Evolutionary conservation across 2,113 vertebrate genomes (phyloP).

Genomic region (Bombycilla garrulus): DNA sequence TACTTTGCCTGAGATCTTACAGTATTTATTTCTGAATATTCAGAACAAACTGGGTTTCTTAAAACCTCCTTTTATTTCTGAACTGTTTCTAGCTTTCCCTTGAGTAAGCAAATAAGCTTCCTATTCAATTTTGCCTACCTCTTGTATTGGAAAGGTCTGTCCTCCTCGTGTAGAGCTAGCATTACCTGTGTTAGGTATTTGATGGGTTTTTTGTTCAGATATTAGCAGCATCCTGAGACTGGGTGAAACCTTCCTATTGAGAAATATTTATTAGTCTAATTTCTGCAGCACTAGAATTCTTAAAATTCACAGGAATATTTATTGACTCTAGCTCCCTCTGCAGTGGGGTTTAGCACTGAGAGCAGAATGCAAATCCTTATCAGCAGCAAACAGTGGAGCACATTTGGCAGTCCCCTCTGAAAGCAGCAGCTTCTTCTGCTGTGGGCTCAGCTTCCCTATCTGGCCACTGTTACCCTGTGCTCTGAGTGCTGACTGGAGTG

Average conservation of each 20-base stretch:
- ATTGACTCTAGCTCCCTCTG: not conserved
- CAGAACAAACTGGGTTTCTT: not conserved
- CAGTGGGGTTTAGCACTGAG: not conserved
- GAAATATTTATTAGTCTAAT: not conserved
- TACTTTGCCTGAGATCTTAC: not conserved
- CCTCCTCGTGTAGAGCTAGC: not conserved
- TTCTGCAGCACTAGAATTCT: not conserved
- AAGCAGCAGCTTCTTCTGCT: not conserved
- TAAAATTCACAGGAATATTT: not conserved
- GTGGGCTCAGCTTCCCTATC: not conserved
- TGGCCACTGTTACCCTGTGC: not conserved
- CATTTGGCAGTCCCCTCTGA: not conserved
- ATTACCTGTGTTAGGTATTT: not conserved
- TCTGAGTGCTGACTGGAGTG: not conserved
- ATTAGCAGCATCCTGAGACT: not conserved
- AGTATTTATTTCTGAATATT: not conserved
- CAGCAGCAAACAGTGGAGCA: not conserved
- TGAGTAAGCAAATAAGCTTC: not conserved
- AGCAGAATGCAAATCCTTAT: not conserved
- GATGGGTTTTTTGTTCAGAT: not conserved
- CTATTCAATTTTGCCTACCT: not conserved
- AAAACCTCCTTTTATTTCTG: not conserved
- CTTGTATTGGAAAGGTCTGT: not conserved
- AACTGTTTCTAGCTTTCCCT: not conserved
- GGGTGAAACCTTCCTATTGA: not conserved